phyloP scores from a whole-genome alignment of 1,140 invertebrate species.

The Mizuhopecten yessoensis region DNA sequence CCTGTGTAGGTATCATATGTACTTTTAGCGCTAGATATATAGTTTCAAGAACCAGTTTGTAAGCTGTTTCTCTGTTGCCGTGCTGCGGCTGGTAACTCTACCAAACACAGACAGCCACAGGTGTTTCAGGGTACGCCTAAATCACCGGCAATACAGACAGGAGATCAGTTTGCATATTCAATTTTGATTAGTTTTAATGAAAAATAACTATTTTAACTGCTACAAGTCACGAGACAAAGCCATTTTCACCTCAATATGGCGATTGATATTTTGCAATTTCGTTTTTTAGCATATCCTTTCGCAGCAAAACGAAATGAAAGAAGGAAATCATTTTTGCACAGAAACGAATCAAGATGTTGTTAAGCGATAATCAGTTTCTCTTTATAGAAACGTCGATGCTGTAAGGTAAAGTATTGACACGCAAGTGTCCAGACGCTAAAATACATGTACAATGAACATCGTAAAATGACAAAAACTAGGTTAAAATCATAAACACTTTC shows the following conservation, averaged over 20 bases:
- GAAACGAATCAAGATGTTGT: no score
- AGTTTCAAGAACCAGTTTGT: neutral
- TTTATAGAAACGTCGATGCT: no score
- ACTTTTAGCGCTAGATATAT: neutral
- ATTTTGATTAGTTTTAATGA: neutral
- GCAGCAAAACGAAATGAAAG: no score
- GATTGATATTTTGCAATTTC: no score
- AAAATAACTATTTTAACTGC: neutral
- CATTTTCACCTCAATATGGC: no score
- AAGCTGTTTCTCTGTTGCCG: no score
- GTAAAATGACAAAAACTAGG: neutral
- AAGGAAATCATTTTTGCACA: neutral
- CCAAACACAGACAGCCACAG: neutral
- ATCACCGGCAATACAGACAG: neutral
- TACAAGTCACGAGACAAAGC: neutral
- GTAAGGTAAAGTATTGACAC: no score
- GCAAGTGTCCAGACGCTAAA: no score
- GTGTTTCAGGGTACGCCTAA: neutral
- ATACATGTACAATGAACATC: neutral
- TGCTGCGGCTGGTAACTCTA: neutral
- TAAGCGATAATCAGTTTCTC: no score
- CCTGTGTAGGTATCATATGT: neutral
- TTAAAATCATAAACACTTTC: conserved; percentile 21
- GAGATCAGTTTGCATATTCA: neutral
- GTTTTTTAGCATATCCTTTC: no score